Base-by-base conservation (phyloP, 2,888 invertebrate species). In the Encarsia formosa region DNA sequence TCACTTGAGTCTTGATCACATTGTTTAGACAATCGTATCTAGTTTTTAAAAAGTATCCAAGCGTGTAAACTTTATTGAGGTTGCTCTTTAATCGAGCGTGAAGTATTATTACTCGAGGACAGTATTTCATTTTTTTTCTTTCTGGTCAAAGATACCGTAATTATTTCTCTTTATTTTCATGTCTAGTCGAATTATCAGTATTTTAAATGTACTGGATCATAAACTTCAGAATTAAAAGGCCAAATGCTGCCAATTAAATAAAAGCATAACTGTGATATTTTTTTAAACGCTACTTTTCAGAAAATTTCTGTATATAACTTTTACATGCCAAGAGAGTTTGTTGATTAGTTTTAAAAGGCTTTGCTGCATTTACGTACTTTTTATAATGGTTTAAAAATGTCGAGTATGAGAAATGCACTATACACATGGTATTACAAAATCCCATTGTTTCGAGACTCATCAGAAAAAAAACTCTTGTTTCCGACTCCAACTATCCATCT, bases 211-310 rank as follows among this genome's bases (percentile, higher is more conserved):
- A 26, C 11, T 11, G 26, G 11, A 42, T 19, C 35, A 4, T 35
- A 26, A 38, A 43, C 32, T 18, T 34, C 8, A 38, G 18, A 22
- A 38, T 11, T 8, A 34, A n/a, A 50, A 40, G 38, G 20, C 22
- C 24, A 39, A 5, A 32, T 5, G 29, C 41, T 37, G 47, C 48
- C 48, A 48, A 44, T 23, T 37, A 26, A 31, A 39, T 34, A 39
- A 42, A 52, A 56, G 56, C 56, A 18, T 11, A 42, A 40, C 56
- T 56, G 56, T 56, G 56, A 56, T 56, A 56, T 51, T 52, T 48
- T 52, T n/a, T n/a, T n/a, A n/a, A n/a, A n/a, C n/a, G n/a, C n/a
- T n/a, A n/a, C n/a, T n/a, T n/a, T n/a, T n/a, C n/a, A n/a, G n/a
- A n/a, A n/a, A n/a, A n/a, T n/a, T n/a, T n/a, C n/a, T n/a, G n/a